Evolutionary conservation across 2,797 vertebrate species (phyloP).

Genomic region (Enteromius anoplus): DNA sequence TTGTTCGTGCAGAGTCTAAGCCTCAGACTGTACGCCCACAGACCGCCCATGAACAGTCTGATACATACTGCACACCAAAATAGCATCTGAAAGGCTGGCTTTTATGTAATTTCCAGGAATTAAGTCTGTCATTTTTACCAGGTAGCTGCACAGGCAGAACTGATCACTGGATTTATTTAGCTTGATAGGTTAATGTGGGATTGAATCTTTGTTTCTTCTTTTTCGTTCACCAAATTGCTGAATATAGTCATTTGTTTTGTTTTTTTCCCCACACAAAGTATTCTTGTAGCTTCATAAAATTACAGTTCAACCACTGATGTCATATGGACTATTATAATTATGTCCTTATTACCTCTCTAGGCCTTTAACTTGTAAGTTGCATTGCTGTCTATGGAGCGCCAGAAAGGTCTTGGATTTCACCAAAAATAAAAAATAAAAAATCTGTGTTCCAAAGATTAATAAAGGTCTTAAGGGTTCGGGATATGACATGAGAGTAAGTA

Average conservation of each 20-base stretch:
- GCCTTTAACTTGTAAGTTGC: not conserved
- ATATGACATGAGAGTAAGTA: not conserved
- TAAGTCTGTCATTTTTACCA: not conserved
- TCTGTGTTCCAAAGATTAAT: not conserved
- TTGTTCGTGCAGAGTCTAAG: constrained; percentile 4
- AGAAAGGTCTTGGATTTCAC: not conserved
- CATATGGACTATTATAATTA: not conserved
- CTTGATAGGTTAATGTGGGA: not conserved
- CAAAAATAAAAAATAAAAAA: too few relatives aligned
- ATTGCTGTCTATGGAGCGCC: not conserved
- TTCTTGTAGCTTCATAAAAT: not conserved
- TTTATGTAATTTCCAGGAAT: constrained; percentile 30
- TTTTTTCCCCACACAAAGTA: not conserved
- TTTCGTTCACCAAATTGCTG: too few relatives aligned
- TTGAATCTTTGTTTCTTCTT: not conserved
- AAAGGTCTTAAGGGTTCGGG: not conserved
- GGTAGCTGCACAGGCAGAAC: not conserved
- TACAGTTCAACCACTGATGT: not conserved
- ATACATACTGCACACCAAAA: not conserved
- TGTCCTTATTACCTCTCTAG: not conserved
- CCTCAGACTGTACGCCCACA: constrained; percentile 14
- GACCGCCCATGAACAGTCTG: not conserved
- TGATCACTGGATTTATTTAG: not conserved
- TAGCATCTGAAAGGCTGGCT: not conserved
- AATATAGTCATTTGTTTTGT: not conserved